Conservation (phyloP, 2,888 invertebrate species). For the Andrena flavipes region DNA sequence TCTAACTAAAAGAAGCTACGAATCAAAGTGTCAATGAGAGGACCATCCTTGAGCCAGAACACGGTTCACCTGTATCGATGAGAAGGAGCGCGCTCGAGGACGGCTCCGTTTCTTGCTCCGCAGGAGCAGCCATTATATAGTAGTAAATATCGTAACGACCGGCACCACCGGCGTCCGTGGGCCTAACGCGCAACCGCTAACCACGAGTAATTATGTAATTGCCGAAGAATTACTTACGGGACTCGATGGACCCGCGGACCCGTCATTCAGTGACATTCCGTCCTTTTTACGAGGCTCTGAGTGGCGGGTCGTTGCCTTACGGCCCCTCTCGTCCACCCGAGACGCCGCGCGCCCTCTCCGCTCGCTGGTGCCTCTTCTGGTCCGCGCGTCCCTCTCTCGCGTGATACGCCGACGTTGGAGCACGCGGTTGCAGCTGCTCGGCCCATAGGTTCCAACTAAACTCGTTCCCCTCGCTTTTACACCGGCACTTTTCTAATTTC, state of each 20-base stretch:
- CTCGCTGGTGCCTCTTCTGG: constrained; percentile 14
- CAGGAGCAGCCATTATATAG: constrained; percentile 82
- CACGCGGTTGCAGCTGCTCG: constrained; percentile 59
- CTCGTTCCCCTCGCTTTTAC: constrained; percentile 71
- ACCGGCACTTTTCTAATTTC: constrained; percentile 78
- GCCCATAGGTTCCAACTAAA: constrained; percentile 64
- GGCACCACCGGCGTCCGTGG: constrained; percentile 45
- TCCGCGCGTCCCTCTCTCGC: constrained; percentile 49
- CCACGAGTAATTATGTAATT: constrained; percentile 84
- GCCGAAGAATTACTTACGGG: constrained; percentile 83
- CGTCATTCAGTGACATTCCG: constrained; percentile 84
- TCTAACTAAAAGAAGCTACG: background rate
- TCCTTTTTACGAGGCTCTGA: constrained; percentile 81
- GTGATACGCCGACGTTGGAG: constrained; percentile 62
- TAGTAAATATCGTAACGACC: constrained; percentile 84
- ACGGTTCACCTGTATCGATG: constrained; percentile 44
- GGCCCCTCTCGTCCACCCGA: background rate
- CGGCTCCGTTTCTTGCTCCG: constrained; percentile 69
- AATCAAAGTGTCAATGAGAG: background rate
- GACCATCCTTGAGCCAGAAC: background rate
- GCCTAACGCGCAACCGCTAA: constrained; percentile 71
- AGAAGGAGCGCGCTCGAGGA: constrained; percentile 42
- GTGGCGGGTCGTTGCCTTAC: constrained; percentile 78
- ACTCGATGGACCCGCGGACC: constrained; percentile 74
- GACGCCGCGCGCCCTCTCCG: background rate